phyloP scores from a whole-genome alignment of 2,888 invertebrate species.

The Stegophylla sp. region DNA sequence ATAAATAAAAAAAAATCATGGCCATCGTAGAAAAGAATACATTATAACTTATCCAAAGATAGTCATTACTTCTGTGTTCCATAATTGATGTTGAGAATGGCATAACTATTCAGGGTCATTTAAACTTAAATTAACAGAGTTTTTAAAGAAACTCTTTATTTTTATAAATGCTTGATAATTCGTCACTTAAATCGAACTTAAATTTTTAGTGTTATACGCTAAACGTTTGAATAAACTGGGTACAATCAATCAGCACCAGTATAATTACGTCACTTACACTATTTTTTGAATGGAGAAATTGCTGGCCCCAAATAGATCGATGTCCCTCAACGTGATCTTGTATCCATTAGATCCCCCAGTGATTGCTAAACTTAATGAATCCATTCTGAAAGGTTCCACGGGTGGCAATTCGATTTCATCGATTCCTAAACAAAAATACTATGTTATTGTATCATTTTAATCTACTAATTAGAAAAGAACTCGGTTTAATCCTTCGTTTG shows the following conservation, averaged over 20 bases:
- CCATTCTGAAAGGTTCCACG: slow-evolving; percentile 72
- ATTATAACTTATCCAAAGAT: not conserved
- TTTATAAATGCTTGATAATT: not conserved
- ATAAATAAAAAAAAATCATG: slow-evolving; percentile 13
- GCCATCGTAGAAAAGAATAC: slow-evolving; percentile 17
- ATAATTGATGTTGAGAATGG: slow-evolving; percentile 6
- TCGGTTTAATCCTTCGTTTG: not conserved
- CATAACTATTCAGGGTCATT: not conserved
- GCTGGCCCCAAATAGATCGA: slow-evolving; percentile 66
- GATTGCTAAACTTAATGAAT: slow-evolving; percentile 68
- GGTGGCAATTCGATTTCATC: slow-evolving; percentile 74
- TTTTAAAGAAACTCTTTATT: not conserved
- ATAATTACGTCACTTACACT: slow-evolving; percentile 62
- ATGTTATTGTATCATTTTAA: not conserved
- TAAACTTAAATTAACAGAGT: not conserved
- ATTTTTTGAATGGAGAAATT: slow-evolving; percentile 67
- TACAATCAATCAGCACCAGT: not conserved
- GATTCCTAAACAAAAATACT: slow-evolving; percentile 64
- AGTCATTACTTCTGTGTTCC: not conserved
- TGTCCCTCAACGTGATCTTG: slow-evolving; percentile 65
- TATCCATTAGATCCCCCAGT: slow-evolving; percentile 68
- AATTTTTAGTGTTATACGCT: too few species aligned
- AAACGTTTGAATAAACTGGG: not conserved
- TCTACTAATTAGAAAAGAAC: not conserved
- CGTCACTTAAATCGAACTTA: too few species aligned